Percentiles rank a stretch among this genome's conserved stretches.
These are phyloP conservation scores for Grammomys dolichurus DNA, from an alignment of 2,113 vertebrate genomes.

Conservation along the genomic window DNA sequence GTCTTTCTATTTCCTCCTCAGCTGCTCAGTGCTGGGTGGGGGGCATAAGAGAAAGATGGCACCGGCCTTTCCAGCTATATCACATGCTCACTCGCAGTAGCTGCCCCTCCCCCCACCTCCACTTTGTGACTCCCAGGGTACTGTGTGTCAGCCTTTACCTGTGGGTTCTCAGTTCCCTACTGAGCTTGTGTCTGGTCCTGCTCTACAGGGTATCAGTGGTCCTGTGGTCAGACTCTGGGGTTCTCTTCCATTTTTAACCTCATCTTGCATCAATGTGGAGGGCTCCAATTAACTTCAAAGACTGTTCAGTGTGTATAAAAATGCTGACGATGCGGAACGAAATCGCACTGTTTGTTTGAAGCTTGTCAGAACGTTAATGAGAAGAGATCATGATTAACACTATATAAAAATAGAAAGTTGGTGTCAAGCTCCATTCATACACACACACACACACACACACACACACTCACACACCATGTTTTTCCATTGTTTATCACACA, in stretches of 20 bases:
- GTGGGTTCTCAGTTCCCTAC: neutral
- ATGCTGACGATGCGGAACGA: conserved; percentile 49
- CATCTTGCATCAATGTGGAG: conserved; percentile 42
- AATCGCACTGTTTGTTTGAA: conserved; percentile 50
- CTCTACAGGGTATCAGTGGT: neutral
- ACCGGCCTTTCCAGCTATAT: neutral
- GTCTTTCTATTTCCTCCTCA: neutral
- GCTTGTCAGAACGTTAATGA: conserved; percentile 63
- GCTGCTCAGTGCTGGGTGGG: neutral
- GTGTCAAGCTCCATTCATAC: neutral
- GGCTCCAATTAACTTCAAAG: conserved; percentile 73
- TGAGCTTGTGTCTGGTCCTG: neutral
- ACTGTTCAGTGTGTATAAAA: conserved; percentile 40
- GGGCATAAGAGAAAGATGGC: neutral
- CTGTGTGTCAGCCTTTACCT: neutral
- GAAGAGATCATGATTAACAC: conserved; percentile 50
- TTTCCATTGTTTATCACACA: conserved; percentile 61
- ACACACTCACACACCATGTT: neutral
- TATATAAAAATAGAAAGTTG: conserved; percentile 53
- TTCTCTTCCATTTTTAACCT: neutral
- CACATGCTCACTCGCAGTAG: neutral
- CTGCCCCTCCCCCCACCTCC: accelerated
- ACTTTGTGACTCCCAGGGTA: too few species aligned
- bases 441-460: neutral
- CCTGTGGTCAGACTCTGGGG: accelerated